Evolutionary conservation across 2,888 invertebrate genomes (phyloP), one percentile per base, ranked within the genome.

Genomic region (Noctua fimbriata): DNA sequence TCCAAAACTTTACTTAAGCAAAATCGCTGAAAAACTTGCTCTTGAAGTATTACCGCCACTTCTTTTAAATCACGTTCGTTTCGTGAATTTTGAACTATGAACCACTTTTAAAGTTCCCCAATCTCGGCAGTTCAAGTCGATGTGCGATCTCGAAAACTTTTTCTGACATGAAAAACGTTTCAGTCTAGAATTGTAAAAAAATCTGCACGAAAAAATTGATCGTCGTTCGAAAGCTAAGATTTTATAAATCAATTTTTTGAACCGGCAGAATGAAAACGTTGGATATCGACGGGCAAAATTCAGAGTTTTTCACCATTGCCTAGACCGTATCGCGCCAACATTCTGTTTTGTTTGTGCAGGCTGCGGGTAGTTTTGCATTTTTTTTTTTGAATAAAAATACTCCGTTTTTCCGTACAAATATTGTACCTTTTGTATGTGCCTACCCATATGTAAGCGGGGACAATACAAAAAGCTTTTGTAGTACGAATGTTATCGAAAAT

Each of bases 151-250:
- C 88, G 79, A 86, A 70, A 93, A 92, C 87, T 93, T 92, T 83
- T 65, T 84, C 89, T 66, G 85, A 93, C 93, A 93, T 79, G 93
- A 89, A 92, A 93, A 92, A 86, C 92, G 90, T 93, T 93, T 93
- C 86, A 93, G 85, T 78, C 60, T 60, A 77, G 75, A 65, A 47
- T 74, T 69, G 71, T 86, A 81, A 84, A 86, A 85, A 60, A 77
- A 75, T 18, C 21, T 18, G n/a, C 24, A 12, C n/a, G 16, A 44
- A 55, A 73, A 79, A 78, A 69, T 28, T 5, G 12, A 73, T 10
- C 36, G 60, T 49, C 16, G 41, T 60, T n/a, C 18, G 36, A 69
- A 21, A 65, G 21, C 58, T 69, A 55, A 76, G 73, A 55, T 65
- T 79, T 86, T 72, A 58, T 0, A 28, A 78, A 65, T 69, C 14